A percentile compares a stretch with the other conserved stretches of the same genome.
Conservation (phyloP, 2,113 vertebrate species). For the Gnathonemus echidnorhynchus region DNA sequence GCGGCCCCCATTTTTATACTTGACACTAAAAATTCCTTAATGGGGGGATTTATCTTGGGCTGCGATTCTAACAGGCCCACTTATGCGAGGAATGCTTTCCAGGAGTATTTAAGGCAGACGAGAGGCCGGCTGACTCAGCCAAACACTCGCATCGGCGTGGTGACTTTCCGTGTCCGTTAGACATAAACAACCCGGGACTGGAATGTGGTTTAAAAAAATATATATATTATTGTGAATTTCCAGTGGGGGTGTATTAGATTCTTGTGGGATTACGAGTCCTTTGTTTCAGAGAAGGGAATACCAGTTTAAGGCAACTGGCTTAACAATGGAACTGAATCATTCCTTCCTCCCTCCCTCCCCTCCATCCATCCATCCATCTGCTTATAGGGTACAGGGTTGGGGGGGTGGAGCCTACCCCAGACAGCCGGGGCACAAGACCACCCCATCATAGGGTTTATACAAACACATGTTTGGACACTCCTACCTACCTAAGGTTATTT, state of each 20-base stretch:
- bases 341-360: background rate
- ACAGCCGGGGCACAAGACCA: background rate
- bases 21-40: slow-evolving; percentile 6
- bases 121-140: background rate
- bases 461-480: background rate
- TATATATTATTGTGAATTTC: background rate
- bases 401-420: no score
- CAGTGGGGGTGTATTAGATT: background rate
- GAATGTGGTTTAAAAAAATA: slow-evolving; percentile 4
- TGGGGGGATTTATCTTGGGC: background rate
- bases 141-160: background rate
- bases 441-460: background rate
- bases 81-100: background rate
- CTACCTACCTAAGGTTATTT: background rate
- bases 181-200: background rate
- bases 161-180: background rate
- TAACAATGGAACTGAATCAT: background rate
- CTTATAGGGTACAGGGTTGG: background rate
- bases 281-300: background rate
- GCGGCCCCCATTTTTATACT: background rate
- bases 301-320: background rate
- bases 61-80: background rate
- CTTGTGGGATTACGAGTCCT: background rate
- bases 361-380: background rate
- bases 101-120: background rate